Evolutionary conservation across 2,888 invertebrate genomes (phyloP), one percentile per base, ranked within the genome.

Genomic region (Xestia ashworthii): DNA sequence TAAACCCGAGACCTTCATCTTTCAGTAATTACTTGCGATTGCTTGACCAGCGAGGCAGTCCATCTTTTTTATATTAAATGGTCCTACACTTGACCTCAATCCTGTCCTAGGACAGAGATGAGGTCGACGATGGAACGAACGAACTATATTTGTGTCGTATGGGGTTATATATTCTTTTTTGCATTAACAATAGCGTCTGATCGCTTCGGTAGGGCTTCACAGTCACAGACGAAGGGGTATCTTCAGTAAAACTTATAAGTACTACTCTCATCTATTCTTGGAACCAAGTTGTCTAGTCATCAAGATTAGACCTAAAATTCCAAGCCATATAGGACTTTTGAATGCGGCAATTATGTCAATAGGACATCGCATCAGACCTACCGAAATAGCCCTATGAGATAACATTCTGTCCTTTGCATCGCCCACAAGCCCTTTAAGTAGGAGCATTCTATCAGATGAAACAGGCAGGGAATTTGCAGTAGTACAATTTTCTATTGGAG

Each of bases 341-440:
- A 81, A 78, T 73, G 60, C 66, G 19, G 70, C 80, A 80, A 80
- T 80, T 85, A 85, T 62, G 72, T 67, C 74, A 82, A 68, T 75
- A 73, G 76, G 65, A 68, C 74, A 62, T 44, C 78, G 38, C 72
- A 73, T 80, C 76, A 77, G 74, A 71, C 50, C 1, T 77, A 75
- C 83, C 71, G 64, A 87, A 81, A 87, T 84, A 82, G 74, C 76
- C 76, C 58, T 71, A 53, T 73, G 79, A 80, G 84, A 87, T 74
- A 82, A 77, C 76, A 74, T 80, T 75, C 16, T 78, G 78, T 80
- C 75, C 80, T 78, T 75, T 84, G 67, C 76, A 68, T 69, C 84
- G 86, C 86, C 84, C 82, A 87, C 79, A 67, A 48, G 77, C 68
- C 84, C 80, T 79, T 44, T 75, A 86, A 82, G 78, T 79, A 71